A percentile compares a stretch with the other conserved stretches of the same genome.
Conservation (phyloP, 2,888 invertebrate genomes). For the Dorcus hopei region DNA sequence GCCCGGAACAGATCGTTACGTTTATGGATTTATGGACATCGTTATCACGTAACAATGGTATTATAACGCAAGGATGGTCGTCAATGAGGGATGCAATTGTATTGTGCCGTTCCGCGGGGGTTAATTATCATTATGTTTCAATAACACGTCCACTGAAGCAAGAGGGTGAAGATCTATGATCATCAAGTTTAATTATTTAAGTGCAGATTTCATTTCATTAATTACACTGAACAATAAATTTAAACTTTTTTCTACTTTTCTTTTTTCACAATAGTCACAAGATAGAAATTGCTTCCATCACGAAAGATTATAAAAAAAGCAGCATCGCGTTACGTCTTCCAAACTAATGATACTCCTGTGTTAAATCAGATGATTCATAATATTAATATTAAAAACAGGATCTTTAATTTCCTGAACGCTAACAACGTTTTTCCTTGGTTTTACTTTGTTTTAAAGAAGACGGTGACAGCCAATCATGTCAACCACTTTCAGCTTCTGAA, state of each 20-base stretch:
- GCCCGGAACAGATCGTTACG: conserved; percentile 41
- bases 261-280: not conserved
- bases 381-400: too few species aligned
- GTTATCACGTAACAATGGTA: conserved; percentile 38
- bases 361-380: too few species aligned
- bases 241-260: not conserved
- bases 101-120: conserved; percentile 5
- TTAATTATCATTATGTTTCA: conserved; percentile 19
- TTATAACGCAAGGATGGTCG: conserved; percentile 28
- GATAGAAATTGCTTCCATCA: too few species aligned
- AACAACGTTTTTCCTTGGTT: too few species aligned
- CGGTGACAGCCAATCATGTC: too few species aligned
- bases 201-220: not conserved
- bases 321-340: too few species aligned
- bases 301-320: too few species aligned
- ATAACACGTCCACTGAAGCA: conserved; percentile 11
- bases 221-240: not conserved
- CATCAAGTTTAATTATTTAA: not conserved
- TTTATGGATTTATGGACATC: conserved; percentile 42
- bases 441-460: too few species aligned
- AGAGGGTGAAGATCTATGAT: not conserved
- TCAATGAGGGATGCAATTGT: conserved; percentile 19
- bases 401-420: too few species aligned
- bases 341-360: too few species aligned
- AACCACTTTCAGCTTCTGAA: too few species aligned